phyloP scores from a whole-genome alignment of 2,113 vertebrate species.

The Otocyon megalotis region DNA sequence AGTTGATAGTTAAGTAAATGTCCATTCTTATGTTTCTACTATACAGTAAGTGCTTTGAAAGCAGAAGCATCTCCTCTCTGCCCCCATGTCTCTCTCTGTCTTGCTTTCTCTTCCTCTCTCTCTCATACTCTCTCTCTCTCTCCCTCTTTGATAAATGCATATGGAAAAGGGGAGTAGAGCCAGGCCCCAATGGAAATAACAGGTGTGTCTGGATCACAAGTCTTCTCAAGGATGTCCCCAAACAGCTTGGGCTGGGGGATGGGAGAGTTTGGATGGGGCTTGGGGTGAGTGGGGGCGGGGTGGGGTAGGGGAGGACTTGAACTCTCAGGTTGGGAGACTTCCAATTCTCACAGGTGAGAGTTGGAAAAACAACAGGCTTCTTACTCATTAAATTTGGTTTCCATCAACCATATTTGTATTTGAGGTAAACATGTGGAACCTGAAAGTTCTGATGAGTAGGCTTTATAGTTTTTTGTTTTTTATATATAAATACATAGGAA shows the following conservation, averaged over 20 bases:
- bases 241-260: neutral
- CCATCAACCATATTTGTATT: constrained; percentile 19
- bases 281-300: no score
- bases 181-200: neutral
- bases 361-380: neutral
- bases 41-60: neutral
- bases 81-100: accelerated
- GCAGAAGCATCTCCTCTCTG: neutral
- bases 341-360: neutral
- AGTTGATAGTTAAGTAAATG: neutral
- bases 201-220: neutral
- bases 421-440: neutral
- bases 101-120: neutral
- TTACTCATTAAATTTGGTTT: constrained; percentile 41
- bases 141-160: neutral
- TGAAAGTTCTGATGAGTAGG: constrained; percentile 9
- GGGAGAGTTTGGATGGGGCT: neutral
- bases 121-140: neutral
- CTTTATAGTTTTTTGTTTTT: neutral
- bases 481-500: neutral
- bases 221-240: neutral
- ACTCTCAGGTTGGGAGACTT: neutral
- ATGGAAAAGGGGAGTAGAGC: neutral
- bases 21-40: constrained; percentile 13
- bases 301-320: neutral